phyloP scores from a whole-genome alignment of 1,140 invertebrate species.

The Macrotrachela quadricornifera region DNA sequence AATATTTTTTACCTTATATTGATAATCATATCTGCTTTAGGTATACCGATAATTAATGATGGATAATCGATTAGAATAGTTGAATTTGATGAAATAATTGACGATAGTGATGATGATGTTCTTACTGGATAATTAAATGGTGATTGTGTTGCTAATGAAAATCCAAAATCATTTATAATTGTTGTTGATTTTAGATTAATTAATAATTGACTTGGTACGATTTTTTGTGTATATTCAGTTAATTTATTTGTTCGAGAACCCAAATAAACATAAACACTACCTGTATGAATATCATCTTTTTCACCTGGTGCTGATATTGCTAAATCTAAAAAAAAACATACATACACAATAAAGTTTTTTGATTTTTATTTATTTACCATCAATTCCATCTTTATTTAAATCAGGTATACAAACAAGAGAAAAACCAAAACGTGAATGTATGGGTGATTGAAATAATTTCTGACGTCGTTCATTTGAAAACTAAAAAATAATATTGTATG shows the following conservation, averaged over 20 bases:
- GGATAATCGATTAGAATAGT: no score
- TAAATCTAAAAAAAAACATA: constrained; percentile 4
- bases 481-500: background rate
- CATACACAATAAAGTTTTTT: background rate
- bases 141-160: no score
- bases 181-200: no score
- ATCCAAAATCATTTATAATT: no score
- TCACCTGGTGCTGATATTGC: constrained; percentile 9
- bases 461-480: background rate
- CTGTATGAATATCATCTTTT: constrained; percentile 2
- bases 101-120: no score
- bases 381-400: constrained; percentile 10
- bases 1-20: no score
- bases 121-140: no score
- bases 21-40: no score
- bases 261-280: constrained; percentile 8
- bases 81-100: no score
- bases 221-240: background rate
- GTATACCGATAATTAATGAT: no score
- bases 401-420: constrained; percentile 9
- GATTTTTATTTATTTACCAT: background rate
- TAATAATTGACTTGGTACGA: no score
- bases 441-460: background rate
- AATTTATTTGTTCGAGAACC: background rate
- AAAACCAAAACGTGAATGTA: constrained; percentile 7